Evolutionary conservation across 1,140 invertebrate genomes (phyloP).

Genomic region (Drosophila takahashii): DNA sequence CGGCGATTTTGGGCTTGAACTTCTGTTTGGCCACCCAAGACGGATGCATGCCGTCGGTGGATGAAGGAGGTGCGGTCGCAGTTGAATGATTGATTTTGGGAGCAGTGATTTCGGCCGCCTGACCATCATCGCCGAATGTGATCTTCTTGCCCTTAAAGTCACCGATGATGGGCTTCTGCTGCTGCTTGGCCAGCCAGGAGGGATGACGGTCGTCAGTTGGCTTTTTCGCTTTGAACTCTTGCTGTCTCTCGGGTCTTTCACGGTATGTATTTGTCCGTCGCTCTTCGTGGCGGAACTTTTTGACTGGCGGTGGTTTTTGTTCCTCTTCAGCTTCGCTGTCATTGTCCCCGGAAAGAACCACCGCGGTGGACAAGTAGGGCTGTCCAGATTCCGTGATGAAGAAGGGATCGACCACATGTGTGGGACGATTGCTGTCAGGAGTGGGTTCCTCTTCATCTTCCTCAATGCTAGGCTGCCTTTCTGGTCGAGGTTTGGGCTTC

Average conservation of each 20-base stretch:
- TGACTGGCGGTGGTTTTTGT: not conserved
- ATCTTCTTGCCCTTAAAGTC: constrained; percentile 77
- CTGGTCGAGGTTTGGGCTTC: not conserved
- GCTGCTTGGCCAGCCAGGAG: constrained; percentile 87
- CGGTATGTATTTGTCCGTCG: constrained; percentile 5
- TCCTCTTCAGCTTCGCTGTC: constrained; percentile 42
- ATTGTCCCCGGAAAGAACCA: constrained; percentile 59
- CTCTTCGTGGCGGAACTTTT: constrained; percentile 9
- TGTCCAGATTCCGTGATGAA: constrained; percentile 87
- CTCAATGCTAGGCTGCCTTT: constrained; percentile 8
- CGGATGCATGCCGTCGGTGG: constrained; percentile 85
- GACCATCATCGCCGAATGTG: constrained; percentile 70
- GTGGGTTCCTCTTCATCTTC: constrained; percentile 19
- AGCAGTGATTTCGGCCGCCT: not conserved
- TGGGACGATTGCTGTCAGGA: constrained; percentile 42
- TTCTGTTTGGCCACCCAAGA: constrained; percentile 87
- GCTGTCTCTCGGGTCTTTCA: not conserved
- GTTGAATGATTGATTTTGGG: not conserved
- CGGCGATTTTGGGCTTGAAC: constrained; percentile 70
- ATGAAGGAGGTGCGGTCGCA: not conserved
- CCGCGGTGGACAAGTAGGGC: constrained; percentile 86
- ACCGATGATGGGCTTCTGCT: constrained; percentile 55
- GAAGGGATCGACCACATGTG: constrained; percentile 86
- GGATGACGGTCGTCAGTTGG: constrained; percentile 83
- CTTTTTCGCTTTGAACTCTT: constrained; percentile 11